Percentiles rank a stretch among this genome's conserved stretches.
Evolutionary conservation across 2,888 invertebrate species (phyloP).

Genomic region (Poecilobothrus nobilitatus): DNA sequence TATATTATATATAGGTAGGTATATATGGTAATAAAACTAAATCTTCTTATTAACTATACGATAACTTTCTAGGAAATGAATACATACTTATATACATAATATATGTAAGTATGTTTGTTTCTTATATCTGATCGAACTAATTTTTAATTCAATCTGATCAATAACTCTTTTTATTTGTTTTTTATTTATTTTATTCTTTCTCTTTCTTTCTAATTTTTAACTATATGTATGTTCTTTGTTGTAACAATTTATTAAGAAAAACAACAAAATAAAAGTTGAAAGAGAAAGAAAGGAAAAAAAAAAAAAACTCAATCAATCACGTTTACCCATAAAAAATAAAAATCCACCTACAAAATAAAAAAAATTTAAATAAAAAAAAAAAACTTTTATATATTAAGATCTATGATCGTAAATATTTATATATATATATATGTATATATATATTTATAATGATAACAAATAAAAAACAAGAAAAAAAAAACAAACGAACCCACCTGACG

Average conservation of each 20-base stretch:
- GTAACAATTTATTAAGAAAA: too few species aligned
- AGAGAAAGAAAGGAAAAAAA: neutral
- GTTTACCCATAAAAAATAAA: slow-evolving; percentile 10
- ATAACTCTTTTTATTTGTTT: neutral
- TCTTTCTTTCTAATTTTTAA: neutral
- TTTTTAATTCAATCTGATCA: neutral
- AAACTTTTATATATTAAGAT: neutral
- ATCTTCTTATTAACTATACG: too few species aligned
- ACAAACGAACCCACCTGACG: slow-evolving; percentile 8
- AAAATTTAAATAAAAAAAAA: neutral
- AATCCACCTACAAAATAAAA: slow-evolving; percentile 10
- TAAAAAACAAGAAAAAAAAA: neutral
- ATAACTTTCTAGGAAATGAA: too few species aligned
- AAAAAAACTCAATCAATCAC: slow-evolving; percentile 9
- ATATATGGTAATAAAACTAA: neutral
- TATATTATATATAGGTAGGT: neutral
- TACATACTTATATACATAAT: too few species aligned
- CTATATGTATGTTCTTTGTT: too few species aligned
- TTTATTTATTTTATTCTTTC: neutral
- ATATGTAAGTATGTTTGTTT: neutral
- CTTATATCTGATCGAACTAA: neutral
- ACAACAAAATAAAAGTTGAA: neutral
- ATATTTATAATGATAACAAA: neutral
- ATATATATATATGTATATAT: too few species aligned
- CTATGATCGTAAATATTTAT: neutral